Base-by-base conservation (phyloP, 2,113 vertebrate genomes). In the Chionodraco myersi region DNA sequence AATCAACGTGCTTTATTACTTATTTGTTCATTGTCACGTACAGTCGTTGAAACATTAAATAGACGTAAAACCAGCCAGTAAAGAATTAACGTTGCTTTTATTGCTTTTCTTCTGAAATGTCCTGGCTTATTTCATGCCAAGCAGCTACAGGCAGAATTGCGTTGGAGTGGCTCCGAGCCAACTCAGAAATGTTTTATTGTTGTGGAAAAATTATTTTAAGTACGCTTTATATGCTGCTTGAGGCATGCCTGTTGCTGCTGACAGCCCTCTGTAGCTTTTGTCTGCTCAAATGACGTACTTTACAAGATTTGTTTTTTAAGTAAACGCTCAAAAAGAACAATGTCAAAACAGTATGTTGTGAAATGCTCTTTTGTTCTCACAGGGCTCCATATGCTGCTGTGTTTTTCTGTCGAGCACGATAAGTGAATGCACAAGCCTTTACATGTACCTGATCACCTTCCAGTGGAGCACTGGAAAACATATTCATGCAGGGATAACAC, bases 181-280 rank as follows among this genome's bases (percentile, higher is more conserved):
- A 68, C 77, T 65, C 53, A 75, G 70, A 90, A 91, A 88, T 88
- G 77, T 91, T 91, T 91, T 88, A 85, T 91, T 92, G 85, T 85
- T 84, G 80, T 87, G 82, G 89, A 87, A 89, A 88, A 86, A 75
- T 80, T n/a, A 87, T 93, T 92, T 79, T 83, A 92, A 91, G 83
- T 88, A 73, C 78, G 82, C 77, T 92, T 91, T 84, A 91, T 84
- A 74, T 75, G 64, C 85, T 77, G 86, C 90, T 91, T 48, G 74
- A 87, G 91, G 83, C 92, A 82, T 86, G 76, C 75, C 60, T 69
- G 34, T 58, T 84, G 77, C 83, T 87, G 85, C 87, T 88, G 85
- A 91, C 87, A 93, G 88, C 80, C 26, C 71, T 62, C 72, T 69
- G 67, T 53, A 83, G 77, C 85, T 79, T 85, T 87, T 73, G 70